phyloP scores from a whole-genome alignment of 2,113 vertebrate species.

The Anguilla japonica region DNA sequence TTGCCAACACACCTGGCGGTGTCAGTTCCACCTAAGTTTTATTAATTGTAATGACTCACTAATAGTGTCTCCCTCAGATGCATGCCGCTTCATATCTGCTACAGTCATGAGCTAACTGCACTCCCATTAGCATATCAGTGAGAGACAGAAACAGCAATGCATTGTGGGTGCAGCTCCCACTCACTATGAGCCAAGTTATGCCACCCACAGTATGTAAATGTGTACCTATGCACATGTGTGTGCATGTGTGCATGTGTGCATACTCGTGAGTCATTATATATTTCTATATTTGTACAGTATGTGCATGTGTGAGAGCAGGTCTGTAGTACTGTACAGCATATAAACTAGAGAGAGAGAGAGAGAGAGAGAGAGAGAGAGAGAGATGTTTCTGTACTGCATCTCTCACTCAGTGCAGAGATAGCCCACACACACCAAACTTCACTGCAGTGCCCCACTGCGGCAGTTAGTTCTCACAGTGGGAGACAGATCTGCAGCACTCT shows the following conservation, averaged over 20 bases:
- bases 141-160: not conserved
- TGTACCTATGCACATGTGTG: not conserved
- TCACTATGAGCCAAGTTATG: not conserved
- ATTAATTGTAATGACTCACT: conserved; percentile 9
- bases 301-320: not conserved
- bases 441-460: not conserved
- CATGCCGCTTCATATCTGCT: not conserved
- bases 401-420: not conserved
- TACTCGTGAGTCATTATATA: not conserved
- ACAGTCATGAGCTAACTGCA: not conserved
- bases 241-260: not conserved
- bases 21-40: conserved; percentile 1
- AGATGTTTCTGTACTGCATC: not conserved
- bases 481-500: not conserved
- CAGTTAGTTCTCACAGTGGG: not conserved
- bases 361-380: not conserved
- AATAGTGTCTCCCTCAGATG: not conserved
- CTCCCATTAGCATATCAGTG: not conserved
- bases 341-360: conserved; percentile 18
- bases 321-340: conserved; percentile 27
- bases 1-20: not conserved
- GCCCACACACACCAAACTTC: not conserved
- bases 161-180: conserved; percentile 9
- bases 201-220: conserved; percentile 13
- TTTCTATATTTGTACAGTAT: not conserved